These are phyloP conservation scores for Andrena dorsata DNA, from an alignment of 2,888 invertebrate genomes.

Conservation along the genomic window DNA sequence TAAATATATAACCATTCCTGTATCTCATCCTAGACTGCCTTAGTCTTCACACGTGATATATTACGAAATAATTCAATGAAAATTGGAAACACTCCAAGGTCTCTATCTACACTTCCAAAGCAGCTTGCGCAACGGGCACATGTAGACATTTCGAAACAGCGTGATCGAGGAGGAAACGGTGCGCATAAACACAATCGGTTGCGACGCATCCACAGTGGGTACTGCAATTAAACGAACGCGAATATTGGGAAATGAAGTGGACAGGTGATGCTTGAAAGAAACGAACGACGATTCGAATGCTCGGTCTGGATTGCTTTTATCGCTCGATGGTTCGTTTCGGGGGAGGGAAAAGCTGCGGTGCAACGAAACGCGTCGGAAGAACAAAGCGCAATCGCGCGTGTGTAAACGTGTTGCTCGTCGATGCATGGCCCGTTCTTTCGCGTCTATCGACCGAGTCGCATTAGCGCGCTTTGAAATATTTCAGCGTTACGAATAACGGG, in stretches of 20 bases:
- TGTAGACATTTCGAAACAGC: neutral
- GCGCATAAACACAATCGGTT: neutral
- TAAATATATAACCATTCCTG: no score
- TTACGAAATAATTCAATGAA: no score
- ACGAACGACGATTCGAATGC: neutral
- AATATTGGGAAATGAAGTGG: neutral
- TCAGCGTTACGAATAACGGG: slow-evolving; percentile 44
- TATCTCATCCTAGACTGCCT: no score
- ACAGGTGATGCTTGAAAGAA: neutral
- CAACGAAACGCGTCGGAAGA: neutral
- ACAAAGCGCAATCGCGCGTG: slow-evolving; percentile 10
- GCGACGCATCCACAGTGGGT: neutral
- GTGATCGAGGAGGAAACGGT: neutral
- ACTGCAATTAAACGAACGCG: neutral
- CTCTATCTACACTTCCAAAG: neutral
- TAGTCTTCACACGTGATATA: no score
- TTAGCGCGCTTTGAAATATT: slow-evolving; percentile 43
- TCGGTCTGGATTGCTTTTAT: slow-evolving; percentile 2
- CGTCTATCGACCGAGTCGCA: neutral
- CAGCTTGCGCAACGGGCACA: neutral
- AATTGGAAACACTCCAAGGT: neutral
- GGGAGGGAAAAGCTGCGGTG: neutral
- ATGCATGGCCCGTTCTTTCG: slow-evolving; percentile 18
- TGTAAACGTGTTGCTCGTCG: slow-evolving; percentile 11
- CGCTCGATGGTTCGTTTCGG: neutral